Evolutionary conservation across 2,797 vertebrate genomes (phyloP), one percentile per base, ranked within the genome.

Genomic region (Spondyliosoma cantharus): DNA sequence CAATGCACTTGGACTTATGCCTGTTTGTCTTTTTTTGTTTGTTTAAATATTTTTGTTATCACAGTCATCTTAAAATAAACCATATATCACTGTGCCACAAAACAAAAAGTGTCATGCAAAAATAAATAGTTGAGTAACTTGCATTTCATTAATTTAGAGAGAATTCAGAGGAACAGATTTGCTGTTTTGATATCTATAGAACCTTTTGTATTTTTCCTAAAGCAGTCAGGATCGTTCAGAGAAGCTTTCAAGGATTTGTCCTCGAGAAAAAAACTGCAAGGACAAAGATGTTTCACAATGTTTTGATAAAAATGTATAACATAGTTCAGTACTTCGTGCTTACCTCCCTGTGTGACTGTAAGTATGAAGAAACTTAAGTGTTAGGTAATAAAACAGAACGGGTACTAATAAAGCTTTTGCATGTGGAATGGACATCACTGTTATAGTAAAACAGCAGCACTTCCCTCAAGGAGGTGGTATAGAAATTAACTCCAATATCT

Each of bases 291-390:
- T 58, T 56, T 27, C 25, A 46, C 27, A 59, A 2, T 69, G 16
- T 62, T 25, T 9, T 43, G 56, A 29, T 37, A 37, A 37, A 37
- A 11, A 7, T 9, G 37, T 11, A 37, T 11, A 37, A 37, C 37
- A 11, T 37, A 37, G 37, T 37, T 37, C 37, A 69, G 67, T 68
- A n/a, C 63, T 70, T 69, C 63, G 27, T 16, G 15, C 43, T 27
- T 69, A 69, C 50, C 14, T 71, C 16, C 8, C 15, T 37, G 7
- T 52, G 29, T 56, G 71, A 32, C 22, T 61, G 17, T 20, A 45
- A 42, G 58, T 53, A 17, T 15, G 2, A 24, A 20, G 19, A 61
- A 20, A 63, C 19, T 22, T 7, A 53, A 12, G 42, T 53, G 14
- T 49, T 12, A 9, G n/a, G 9, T 56, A 19, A 27, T 16, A 46